Percentiles rank a stretch among this genome's conserved stretches.
phyloP scores from a whole-genome alignment of 2,113 vertebrate genomes.

The Chaetura pelagica region DNA sequence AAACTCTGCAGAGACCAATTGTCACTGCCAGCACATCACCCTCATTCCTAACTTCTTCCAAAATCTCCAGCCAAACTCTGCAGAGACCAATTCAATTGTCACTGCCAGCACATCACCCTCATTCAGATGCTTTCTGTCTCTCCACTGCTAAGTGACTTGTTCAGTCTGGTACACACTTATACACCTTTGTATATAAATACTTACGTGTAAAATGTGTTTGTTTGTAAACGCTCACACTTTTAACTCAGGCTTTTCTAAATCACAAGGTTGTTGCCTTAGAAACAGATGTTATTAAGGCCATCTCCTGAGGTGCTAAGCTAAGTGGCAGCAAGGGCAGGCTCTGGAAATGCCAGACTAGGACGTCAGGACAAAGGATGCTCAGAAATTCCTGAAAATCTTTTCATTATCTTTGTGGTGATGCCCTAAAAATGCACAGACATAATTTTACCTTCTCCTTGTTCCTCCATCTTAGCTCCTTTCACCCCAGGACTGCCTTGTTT shows the following conservation, averaged over 20 bases:
- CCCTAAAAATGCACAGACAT: not conserved
- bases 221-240: slow-evolving; percentile 35
- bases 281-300: not conserved
- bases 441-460: not conserved
- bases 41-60: no score
- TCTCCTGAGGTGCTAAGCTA: not conserved
- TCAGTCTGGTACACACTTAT: not conserved
- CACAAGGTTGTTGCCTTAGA: slow-evolving; percentile 59
- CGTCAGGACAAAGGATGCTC: not conserved
- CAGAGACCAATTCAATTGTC: accelerated
- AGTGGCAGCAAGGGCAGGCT: not conserved
- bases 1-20: not conserved
- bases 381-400: not conserved
- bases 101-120: not conserved
- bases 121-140: not conserved
- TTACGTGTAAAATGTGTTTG: not conserved
- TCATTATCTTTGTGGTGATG: not conserved
- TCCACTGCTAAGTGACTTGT: not conserved
- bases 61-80: no score
- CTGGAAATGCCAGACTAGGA: not conserved
- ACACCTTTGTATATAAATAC: not conserved
- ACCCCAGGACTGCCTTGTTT: not conserved
- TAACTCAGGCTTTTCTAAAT: not conserved
- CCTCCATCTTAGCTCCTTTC: not conserved
- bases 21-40: not conserved